Evolutionary conservation across 2,113 vertebrate species (phyloP).

Genomic region (Coracopsis vasa): DNA sequence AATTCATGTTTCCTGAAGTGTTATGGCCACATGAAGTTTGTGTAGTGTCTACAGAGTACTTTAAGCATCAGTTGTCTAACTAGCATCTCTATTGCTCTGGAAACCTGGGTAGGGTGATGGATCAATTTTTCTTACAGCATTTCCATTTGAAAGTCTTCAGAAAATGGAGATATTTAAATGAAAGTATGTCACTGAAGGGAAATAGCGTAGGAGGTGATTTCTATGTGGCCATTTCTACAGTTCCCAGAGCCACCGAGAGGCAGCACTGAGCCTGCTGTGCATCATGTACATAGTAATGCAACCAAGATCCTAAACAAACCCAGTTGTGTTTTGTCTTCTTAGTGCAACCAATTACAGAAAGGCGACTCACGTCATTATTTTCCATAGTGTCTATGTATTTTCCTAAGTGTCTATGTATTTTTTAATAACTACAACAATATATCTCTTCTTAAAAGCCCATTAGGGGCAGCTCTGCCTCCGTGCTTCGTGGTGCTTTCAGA

Average conservation of each 20-base stretch:
- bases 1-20: neutral
- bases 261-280: fast-evolving
- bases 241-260: neutral
- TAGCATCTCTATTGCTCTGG: neutral
- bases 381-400: neutral
- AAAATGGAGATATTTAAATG: neutral
- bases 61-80: too few relatives aligned
- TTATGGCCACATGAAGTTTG: neutral
- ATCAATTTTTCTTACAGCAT: neutral
- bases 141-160: neutral
- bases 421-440: neutral
- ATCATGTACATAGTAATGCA: fast-evolving
- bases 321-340: neutral
- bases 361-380: fast-evolving
- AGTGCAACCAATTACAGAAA: too few relatives aligned
- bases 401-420: neutral
- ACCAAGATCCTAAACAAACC: neutral
- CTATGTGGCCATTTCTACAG: neutral
- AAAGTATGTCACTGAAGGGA: neutral
- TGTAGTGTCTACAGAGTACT: fast-evolving
- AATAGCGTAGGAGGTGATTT: neutral
- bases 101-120: too few relatives aligned
- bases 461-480: neutral
- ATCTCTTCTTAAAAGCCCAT: neutral
- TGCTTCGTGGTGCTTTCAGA: neutral